phyloP scores from a whole-genome alignment of 2,113 vertebrate species.

The Columbina picui region DNA sequence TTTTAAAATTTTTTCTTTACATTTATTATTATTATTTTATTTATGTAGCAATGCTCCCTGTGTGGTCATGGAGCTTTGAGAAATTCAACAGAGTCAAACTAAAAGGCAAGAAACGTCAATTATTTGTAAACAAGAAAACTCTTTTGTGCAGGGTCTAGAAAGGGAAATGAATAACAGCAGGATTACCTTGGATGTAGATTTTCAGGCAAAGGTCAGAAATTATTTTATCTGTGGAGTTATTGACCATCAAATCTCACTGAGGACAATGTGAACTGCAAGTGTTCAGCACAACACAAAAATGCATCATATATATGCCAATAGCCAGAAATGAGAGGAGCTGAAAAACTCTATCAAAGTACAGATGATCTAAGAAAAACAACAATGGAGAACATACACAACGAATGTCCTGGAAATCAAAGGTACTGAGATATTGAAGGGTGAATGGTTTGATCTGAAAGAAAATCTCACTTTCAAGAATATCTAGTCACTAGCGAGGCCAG shows the following conservation, averaged over 20 bases:
- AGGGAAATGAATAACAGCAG: neutral
- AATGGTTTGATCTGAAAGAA: neutral
- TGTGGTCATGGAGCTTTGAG: neutral
- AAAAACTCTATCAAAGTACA: neutral
- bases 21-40: slow-evolving; percentile 53
- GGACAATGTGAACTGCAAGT: neutral
- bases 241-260: neutral
- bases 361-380: neutral
- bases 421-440: neutral
- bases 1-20: slow-evolving; percentile 52
- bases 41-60: neutral
- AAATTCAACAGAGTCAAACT: neutral
- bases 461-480: neutral
- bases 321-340: neutral
- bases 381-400: neutral
- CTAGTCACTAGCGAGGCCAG: neutral
- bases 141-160: neutral
- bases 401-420: neutral
- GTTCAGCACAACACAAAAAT: neutral
- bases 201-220: neutral
- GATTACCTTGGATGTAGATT: neutral
- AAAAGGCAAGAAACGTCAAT: slow-evolving; percentile 19
- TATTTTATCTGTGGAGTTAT: neutral
- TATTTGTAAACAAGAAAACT: neutral
- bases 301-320: neutral